Evolutionary conservation across 37 sponge, comb jelly and placozoan genomes (phyloP), one percentile per base, ranked within the genome.

Genomic region (Agelas oroides): DNA sequence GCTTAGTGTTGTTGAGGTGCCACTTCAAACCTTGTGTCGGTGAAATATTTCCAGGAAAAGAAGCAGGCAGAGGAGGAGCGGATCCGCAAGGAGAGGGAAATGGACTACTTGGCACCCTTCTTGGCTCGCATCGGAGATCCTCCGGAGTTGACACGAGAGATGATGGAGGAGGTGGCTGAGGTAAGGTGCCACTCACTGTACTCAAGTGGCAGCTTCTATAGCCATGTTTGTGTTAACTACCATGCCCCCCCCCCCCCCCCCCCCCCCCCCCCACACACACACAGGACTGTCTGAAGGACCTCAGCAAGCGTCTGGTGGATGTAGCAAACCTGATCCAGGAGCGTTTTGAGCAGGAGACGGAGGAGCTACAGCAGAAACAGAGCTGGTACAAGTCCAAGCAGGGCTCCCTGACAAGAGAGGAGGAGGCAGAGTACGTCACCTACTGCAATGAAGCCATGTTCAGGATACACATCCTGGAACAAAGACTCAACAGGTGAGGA

Each of bases 41-140:
- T 46, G 46, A 46, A 46, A 3, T 46, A 8, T 31, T 36, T 37
- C 3, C 63, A 94, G 94, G 91, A 94, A 71, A 53, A 39, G 37
- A 86, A 82, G 65, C 76, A 30, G 61, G 84, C 73, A 0, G 95
- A 98, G 70, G 99, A 96, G 72, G 96, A 96, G 90, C 65, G 92
- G 21, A 75, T 91, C 23, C 77, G 96, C 5, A 92, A 94, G 79
- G 99, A 96, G 85, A 95, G 89, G 65, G 94, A 98, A 78, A 81
- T 81, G 81, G 99, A 98, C 65, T 98, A 96, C 79, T 80, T 98
- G 46, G 96, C 99, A 33, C 99, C 99, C 21, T 98, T 91, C 68
- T 81, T 96, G 54, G 99, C 95, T 37, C 86, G 90, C 27, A 32
- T 96, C 1, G 99, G 96, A 30, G 93, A 97, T 36, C 93, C 97